Evolutionary conservation across 2,113 vertebrate genomes (phyloP), one percentile per base, ranked within the genome.

Genomic region (Malurus alboscapulatus): DNA sequence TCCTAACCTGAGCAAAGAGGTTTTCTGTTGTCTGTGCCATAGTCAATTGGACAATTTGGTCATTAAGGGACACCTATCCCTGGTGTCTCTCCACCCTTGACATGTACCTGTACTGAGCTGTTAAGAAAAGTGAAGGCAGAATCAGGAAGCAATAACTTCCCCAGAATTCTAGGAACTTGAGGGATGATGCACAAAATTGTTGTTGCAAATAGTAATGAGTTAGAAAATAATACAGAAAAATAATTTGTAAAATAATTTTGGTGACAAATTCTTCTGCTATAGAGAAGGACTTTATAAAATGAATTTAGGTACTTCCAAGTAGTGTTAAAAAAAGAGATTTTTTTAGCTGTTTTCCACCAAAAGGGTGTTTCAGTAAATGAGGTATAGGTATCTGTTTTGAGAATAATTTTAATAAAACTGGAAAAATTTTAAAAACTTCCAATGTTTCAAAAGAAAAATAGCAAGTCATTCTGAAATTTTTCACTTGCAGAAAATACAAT

Each of bases 91-190:
- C 38, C 2, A 4, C 6, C 12, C 8, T 42, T 71, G 44, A 7
- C 8, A 7, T 19, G 8, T 14, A 9, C 15, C 4, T 3, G 0
- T 38, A 38, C 10, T 32, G 27, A n/a, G 11, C 14, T n/a, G 6
- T 38, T 32, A 40, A 62, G 16, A 27, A 3, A 42, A 66, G 7
- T 30, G 14, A 77, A 73, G 18, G 11, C 14, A 81, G 30, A 72
- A 58, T 32, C 6, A 5, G 53, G 20, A 62, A 72, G 3, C 2
- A 76, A 16, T 24, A 71, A 30, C 10, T 6, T 71, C 17, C 9
- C 9, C 26, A 66, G 30, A 44, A 7, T 51, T 8, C 29, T 44
- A 34, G 12, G 2, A 65, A 21, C 21, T 63, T 68, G n/a, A 53
- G 10, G 7, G 9, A 84, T 67, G 24, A 76, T 24, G 6, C 13